phyloP scores from a whole-genome alignment of 2,797 vertebrate species.

The Darevskia mixta region DNA sequence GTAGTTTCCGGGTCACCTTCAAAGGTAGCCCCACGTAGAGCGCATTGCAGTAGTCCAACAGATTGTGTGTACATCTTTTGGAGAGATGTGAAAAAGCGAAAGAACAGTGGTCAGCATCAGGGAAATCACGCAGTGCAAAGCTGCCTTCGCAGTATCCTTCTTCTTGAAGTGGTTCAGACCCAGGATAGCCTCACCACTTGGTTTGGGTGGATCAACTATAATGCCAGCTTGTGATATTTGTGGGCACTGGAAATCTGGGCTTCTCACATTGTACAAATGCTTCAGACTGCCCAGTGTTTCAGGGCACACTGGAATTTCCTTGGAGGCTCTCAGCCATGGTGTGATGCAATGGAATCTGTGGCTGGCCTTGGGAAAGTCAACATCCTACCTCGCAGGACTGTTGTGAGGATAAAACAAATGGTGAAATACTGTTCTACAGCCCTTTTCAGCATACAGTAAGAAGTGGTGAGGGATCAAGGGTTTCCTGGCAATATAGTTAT shows the following conservation, averaged over 20 bases:
- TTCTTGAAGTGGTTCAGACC: not conserved
- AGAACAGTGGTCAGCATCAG: not conserved
- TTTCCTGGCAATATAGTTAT: conserved; percentile 27
- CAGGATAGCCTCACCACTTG: not conserved
- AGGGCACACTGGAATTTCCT: not conserved
- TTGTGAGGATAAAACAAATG: not conserved
- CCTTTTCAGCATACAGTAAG: not conserved
- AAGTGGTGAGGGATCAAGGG: fast-evolving
- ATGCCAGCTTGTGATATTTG: not conserved
- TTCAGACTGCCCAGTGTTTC: not conserved
- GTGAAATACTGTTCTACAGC: not conserved
- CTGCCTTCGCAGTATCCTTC: not conserved
- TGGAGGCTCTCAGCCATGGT: not conserved
- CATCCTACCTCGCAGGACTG: not conserved
- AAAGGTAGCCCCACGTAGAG: no score
- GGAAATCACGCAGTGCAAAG: not conserved
- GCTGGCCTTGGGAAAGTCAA: not conserved
- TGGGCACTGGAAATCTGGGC: not conserved
- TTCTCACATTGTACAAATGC: not conserved
- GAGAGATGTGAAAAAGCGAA: not conserved
- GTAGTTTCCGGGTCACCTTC: no score
- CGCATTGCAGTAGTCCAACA: no score
- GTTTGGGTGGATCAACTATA: not conserved
- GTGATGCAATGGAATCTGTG: not conserved
- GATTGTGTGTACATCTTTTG: no score